Evolutionary conservation across 1,140 invertebrate species (phyloP).

Genomic region (Ostrea edulis): DNA sequence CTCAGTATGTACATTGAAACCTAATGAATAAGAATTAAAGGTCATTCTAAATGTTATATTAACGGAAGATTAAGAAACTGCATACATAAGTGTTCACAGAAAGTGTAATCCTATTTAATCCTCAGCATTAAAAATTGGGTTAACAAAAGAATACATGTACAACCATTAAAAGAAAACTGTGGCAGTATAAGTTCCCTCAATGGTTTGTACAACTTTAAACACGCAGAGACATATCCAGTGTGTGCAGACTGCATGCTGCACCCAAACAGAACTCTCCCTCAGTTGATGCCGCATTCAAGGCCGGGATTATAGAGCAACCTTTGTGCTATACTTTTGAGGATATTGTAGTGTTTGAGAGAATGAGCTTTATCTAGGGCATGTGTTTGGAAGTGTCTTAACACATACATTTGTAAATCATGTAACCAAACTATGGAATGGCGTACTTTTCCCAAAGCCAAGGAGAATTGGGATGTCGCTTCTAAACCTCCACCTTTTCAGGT

Average conservation of each 20-base stretch:
- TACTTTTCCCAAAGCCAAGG: conserved; percentile 18
- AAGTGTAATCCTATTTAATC: conserved; percentile 17
- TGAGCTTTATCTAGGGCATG: not conserved
- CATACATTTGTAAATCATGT: not conserved
- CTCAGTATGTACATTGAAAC: not conserved
- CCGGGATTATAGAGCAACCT: not conserved
- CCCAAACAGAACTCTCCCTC: not conserved
- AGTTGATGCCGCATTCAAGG: not conserved
- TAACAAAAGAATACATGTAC: conserved; percentile 27
- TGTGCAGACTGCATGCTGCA: conserved; percentile 29
- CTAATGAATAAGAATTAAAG: not conserved
- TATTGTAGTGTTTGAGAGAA: not conserved
- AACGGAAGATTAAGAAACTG: conserved; percentile 17
- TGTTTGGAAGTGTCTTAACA: not conserved
- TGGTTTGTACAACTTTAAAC: not conserved
- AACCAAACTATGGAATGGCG: conserved; percentile 24
- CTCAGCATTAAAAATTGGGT: conserved; percentile 8
- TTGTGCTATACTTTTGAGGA: not conserved
- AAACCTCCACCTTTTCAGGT: conserved; percentile 31
- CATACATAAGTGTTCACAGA: not conserved
- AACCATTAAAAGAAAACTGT: not conserved
- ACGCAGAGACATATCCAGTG: not conserved
- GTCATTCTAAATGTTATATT: not conserved
- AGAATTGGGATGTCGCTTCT: not conserved
- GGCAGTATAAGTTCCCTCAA: not conserved